A percentile compares a stretch with the other conserved stretches of the same genome.
Conservation (phyloP, 2,888 invertebrate genomes). For the Athripsodes cinereus region DNA sequence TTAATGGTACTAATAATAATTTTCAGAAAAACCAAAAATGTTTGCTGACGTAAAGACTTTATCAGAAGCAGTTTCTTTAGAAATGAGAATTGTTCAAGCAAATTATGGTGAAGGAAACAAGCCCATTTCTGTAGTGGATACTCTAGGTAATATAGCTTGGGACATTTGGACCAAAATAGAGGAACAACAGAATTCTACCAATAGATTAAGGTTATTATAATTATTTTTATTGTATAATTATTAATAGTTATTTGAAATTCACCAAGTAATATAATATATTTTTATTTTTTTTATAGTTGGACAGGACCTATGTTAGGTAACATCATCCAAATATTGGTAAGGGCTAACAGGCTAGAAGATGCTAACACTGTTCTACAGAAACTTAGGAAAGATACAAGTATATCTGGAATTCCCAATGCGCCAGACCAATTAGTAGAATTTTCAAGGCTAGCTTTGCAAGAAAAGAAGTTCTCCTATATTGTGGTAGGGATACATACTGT, state of each 20-base stretch:
- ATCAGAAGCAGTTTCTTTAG: slow-evolving; percentile 8
- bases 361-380: slow-evolving; percentile 48
- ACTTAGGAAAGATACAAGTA: slow-evolving; percentile 45
- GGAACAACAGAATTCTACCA: slow-evolving; percentile 36
- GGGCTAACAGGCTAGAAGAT: slow-evolving; percentile 47
- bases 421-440: slow-evolving; percentile 45
- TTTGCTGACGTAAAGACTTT: slow-evolving; percentile 9
- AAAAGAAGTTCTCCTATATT: slow-evolving; percentile 46
- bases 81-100: neutral
- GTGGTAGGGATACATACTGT: slow-evolving; percentile 37
- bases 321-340: slow-evolving; percentile 46
- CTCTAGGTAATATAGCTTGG: slow-evolving; percentile 52
- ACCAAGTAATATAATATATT: no score
- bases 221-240: neutral
- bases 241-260: neutral
- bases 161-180: slow-evolving; percentile 51
- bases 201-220: slow-evolving; percentile 32
- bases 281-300: slow-evolving; percentile 43
- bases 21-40: neutral
- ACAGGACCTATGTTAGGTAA: slow-evolving; percentile 57
- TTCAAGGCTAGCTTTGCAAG: slow-evolving; percentile 48
- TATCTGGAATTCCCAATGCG: slow-evolving; percentile 51
- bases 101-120: slow-evolving; percentile 10
- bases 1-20: neutral
- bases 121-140: slow-evolving; percentile 32